Percentiles rank a stretch among this genome's conserved stretches.
These are phyloP conservation scores for Diglossa cyanea DNA, from an alignment of 2,797 vertebrate species.

Conservation along the genomic window DNA sequence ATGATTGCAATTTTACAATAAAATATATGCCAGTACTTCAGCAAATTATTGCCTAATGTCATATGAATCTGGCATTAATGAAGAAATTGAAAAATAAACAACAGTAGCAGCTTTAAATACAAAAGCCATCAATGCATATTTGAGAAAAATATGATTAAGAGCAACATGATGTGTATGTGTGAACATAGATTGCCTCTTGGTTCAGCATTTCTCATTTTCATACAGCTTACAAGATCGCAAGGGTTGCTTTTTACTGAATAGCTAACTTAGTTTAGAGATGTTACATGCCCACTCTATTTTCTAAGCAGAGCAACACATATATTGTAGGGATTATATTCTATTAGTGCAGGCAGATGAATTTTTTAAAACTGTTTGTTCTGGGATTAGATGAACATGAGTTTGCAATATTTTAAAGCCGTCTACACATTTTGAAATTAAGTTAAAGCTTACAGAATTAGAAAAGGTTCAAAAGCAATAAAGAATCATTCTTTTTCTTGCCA, in stretches of 20 bases:
- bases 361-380: conserved; percentile 50
- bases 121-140: conserved; percentile 53
- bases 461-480: neutral
- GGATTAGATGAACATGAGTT: conserved; percentile 37
- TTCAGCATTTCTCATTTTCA: conserved; percentile 50
- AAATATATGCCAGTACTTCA: conserved; percentile 40
- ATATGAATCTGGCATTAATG: conserved; percentile 56
- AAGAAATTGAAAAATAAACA: conserved; percentile 71
- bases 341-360: conserved; percentile 44
- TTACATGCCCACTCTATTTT: neutral
- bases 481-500: neutral
- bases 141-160: conserved; percentile 62
- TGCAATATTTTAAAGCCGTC: conserved; percentile 27
- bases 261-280: neutral
- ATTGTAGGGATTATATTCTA: conserved; percentile 45
- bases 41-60: conserved; percentile 49
- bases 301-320: conserved; percentile 30
- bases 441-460: conserved; percentile 18
- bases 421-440: conserved; percentile 20
- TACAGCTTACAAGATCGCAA: neutral
- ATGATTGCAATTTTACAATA: conserved; percentile 61
- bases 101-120: conserved; percentile 29
- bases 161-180: conserved; percentile 10
- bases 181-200: conserved; percentile 20
- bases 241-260: neutral